Evolutionary conservation across 2,797 vertebrate species (phyloP).

Genomic region (Vipera ursinii): DNA sequence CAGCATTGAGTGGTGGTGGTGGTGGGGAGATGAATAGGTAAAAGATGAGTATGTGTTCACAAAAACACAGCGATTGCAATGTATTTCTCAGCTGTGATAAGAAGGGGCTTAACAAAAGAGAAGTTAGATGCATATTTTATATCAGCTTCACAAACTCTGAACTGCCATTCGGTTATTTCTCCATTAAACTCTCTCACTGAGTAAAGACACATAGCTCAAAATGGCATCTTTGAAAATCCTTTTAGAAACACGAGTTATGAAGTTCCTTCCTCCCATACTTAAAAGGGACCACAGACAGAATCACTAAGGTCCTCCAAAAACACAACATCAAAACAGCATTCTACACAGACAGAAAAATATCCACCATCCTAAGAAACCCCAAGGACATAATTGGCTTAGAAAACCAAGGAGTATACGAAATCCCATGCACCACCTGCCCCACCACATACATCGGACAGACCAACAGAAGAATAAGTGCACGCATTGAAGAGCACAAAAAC

Average conservation of each 20-base stretch:
- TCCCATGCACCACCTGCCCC: too few species aligned
- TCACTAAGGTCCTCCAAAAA: too few species aligned
- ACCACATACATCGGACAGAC: too few species aligned
- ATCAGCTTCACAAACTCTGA: conserved; percentile 65
- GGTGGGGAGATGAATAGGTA: conserved; percentile 62
- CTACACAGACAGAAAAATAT: too few species aligned
- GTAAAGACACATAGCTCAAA: conserved; percentile 64
- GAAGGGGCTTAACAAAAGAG: conserved; percentile 65
- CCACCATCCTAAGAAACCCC: too few species aligned
- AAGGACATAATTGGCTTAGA: too few species aligned
- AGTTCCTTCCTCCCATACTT: conserved; percentile 42
- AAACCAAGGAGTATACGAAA: too few species aligned
- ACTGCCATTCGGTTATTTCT: conserved; percentile 61
- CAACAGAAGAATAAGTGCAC: too few species aligned
- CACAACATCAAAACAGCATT: too few species aligned
- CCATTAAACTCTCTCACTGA: conserved; percentile 67
- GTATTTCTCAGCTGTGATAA: conserved; percentile 60
- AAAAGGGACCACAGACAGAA: too few species aligned
- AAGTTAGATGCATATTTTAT: conserved; percentile 65
- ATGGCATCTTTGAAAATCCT: conserved; percentile 64
- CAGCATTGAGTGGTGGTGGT: conserved; percentile 27
- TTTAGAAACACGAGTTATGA: conserved; percentile 56
- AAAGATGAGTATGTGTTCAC: conserved; percentile 66
- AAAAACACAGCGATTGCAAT: conserved; percentile 63
- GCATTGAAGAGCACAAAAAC: too few species aligned